phyloP scores from a whole-genome alignment of 2,113 vertebrate species.

The Vidua macroura region DNA sequence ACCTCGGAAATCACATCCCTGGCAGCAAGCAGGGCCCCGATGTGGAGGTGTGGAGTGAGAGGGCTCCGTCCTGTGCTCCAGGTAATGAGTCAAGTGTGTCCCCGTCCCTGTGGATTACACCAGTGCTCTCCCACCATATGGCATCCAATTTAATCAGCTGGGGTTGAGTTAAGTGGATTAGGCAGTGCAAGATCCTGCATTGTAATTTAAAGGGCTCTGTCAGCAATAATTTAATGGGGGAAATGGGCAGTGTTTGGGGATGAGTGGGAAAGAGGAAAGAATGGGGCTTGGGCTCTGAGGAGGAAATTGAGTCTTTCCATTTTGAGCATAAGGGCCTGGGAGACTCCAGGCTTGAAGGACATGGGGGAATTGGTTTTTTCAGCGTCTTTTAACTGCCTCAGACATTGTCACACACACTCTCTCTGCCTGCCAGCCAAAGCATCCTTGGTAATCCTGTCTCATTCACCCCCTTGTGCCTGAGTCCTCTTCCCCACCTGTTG shows the following conservation, averaged over 20 bases:
- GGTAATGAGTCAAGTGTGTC: slow-evolving; percentile 35
- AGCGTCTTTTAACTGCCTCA: not conserved
- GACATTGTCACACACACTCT: not conserved
- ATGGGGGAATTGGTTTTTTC: not conserved
- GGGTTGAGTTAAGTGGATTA: slow-evolving; percentile 71
- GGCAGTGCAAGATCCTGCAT: slow-evolving; percentile 13
- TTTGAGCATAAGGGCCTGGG: not conserved
- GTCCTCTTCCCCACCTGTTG: slow-evolving; percentile 27
- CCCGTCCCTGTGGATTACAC: not conserved
- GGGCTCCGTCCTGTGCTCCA: not conserved
- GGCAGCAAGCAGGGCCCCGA: not conserved
- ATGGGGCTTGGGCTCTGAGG: not conserved
- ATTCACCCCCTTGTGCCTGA: not conserved
- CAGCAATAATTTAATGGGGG: slow-evolving; percentile 54
- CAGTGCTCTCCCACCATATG: slow-evolving; percentile 60
- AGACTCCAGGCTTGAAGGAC: not conserved
- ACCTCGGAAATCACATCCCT: not conserved
- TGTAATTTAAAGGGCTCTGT: slow-evolving; percentile 64
- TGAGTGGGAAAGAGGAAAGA: not conserved
- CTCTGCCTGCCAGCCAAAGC: not conserved
- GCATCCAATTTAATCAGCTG: slow-evolving; percentile 71
- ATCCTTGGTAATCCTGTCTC: not conserved
- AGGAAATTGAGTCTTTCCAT: slow-evolving; percentile 33
- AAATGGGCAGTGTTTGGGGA: slow-evolving; percentile 20
- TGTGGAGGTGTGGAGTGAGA: not conserved